Evolutionary conservation across 2,113 vertebrate species (phyloP).

Genomic region (Chloropsis hardwickii): DNA sequence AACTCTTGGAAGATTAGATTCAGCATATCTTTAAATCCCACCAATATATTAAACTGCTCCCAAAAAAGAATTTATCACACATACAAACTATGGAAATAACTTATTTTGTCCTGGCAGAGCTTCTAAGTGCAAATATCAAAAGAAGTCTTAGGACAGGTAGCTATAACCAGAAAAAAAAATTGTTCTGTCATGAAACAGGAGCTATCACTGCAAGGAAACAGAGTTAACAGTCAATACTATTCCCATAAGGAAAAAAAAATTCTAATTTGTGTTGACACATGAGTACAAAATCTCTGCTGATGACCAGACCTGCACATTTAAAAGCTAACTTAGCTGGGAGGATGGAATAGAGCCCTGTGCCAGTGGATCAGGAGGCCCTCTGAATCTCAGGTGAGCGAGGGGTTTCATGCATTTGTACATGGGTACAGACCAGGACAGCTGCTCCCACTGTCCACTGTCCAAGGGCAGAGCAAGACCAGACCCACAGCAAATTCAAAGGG

Average conservation of each 20-base stretch:
- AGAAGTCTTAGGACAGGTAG: neutral
- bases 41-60: neutral
- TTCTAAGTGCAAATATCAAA: neutral
- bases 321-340: neutral
- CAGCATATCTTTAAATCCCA: constrained; percentile 43
- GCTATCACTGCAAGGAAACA: neutral
- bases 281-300: neutral
- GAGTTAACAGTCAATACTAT: neutral
- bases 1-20: constrained; percentile 34
- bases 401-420: accelerated
- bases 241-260: neutral
- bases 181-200: neutral
- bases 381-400: neutral
- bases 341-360: neutral
- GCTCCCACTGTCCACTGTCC: neutral
- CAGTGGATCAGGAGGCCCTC: neutral
- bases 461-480: neutral
- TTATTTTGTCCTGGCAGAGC: neutral
- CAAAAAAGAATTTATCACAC: neutral
- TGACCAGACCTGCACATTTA: neutral
- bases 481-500: neutral
- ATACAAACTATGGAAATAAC: neutral
- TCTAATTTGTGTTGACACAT: neutral
- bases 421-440: neutral
- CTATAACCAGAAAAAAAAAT: neutral